Conservation (phyloP, 2,797 vertebrate genomes). For the Calcarius lapponicus region DNA sequence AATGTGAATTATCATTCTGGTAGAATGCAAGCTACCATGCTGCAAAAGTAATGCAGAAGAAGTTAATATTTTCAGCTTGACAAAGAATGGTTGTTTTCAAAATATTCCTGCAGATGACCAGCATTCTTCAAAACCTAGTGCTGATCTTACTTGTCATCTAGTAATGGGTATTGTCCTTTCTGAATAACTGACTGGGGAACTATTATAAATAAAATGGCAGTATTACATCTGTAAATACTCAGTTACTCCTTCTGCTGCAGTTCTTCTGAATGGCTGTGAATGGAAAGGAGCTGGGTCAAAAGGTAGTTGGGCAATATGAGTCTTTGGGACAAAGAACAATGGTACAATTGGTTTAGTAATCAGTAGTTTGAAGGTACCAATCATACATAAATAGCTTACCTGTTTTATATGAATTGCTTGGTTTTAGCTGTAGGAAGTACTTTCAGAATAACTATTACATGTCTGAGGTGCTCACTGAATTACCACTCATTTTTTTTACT, state of each 20-base stretch:
- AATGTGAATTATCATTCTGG: neutral
- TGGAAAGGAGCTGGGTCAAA: neutral
- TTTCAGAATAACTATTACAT: neutral
- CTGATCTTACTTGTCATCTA: neutral
- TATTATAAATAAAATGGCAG: neutral
- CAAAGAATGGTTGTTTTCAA: neutral
- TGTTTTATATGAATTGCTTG: neutral
- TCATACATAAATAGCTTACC: neutral
- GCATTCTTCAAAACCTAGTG: neutral
- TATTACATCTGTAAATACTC: neutral
- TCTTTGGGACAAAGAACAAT: neutral
- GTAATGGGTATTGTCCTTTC: neutral
- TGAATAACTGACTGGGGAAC: neutral
- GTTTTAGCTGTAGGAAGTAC: neutral
- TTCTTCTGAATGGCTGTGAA: neutral
- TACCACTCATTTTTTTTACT: neutral
- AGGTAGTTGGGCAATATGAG: neutral
- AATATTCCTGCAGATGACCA: accelerated
- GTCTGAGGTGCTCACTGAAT: neutral
- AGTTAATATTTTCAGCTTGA: neutral
- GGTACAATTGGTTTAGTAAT: neutral
- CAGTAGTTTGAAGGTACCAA: neutral
- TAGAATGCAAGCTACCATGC: neutral
- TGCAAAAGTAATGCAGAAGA: neutral
- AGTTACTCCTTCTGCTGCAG: neutral